Base-by-base conservation (phyloP, 2,113 vertebrate species). In the Myanophis thanlyinensis region DNA sequence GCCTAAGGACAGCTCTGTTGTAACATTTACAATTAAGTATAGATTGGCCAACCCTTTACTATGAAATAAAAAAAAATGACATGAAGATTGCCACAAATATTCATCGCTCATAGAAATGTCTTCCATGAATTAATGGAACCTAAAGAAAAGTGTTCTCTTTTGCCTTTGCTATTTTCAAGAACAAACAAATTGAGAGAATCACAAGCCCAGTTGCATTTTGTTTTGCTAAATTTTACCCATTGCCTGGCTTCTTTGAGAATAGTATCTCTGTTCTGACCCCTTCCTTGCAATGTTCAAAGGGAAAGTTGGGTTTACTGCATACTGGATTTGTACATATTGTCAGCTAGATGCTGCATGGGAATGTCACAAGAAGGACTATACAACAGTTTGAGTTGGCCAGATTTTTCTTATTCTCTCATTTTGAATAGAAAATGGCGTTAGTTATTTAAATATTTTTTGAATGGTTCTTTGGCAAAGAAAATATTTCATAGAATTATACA, bases 1-100 rank as follows among this genome's bases (percentile, higher is more conserved):
- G 5, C 12, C 0, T 0, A 13, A 54, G 1, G 13, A 47, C 20
- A 67, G 30, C 30, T 5, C 13, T 73, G 35, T 40, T 87, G 56
- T 18, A 67, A 25, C 46, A 25, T 23, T 87, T 48, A 67, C 73
- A 92, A n/a, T 62, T 56, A n/a, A 40, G 46, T 8, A 80, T 59
- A 7, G 30, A 30, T 23, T 88, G 56, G 23, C n/a, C 15, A 73
- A 51, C 48, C 53, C 9, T 47, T 59, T 59, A 56, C 53, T 25
- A 48, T 35, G 44, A 44, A 91, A 9, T 27, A 54, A 1, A 23
- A 8, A 91, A 86, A 54, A 27, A n/a, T 30, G 40, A 27, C 40
- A 59, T 59, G 18, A 91, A 91, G 25, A 35, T 56, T 12, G 3
- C 23, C 5, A 11, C 2, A 20, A 6, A 30, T 90, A 30, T 52